phyloP scores from a whole-genome alignment of 2,113 vertebrate genomes.

The Murina feae region DNA sequence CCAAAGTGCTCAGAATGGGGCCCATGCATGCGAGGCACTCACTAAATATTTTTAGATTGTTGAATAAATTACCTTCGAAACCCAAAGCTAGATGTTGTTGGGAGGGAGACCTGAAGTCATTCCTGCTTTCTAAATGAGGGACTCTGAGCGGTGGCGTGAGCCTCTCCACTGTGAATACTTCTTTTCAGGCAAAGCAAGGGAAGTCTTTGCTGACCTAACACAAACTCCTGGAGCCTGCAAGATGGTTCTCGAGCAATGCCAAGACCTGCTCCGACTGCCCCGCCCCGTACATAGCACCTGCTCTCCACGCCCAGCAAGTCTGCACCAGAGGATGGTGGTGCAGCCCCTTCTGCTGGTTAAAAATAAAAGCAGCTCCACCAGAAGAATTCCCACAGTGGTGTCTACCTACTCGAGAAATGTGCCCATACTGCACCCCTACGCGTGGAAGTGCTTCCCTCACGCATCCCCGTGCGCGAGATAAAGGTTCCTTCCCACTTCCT shows the following conservation, averaged over 20 bases:
- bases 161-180: neutral
- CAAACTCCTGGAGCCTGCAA: neutral
- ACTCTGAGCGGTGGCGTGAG: neutral
- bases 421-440: neutral
- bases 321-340: neutral
- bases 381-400: neutral
- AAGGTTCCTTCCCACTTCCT: neutral
- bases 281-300: neutral
- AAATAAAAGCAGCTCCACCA: neutral
- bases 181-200: neutral
- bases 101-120: neutral
- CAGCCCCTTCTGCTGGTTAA: neutral
- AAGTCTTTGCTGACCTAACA: neutral
- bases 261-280: neutral
- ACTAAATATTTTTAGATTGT: neutral
- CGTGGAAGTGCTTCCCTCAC: neutral
- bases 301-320: neutral
- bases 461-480: fast-evolving
- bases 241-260: neutral
- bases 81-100: neutral
- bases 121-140: neutral
- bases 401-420: neutral
- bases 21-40: neutral
- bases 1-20: neutral
- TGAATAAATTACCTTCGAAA: neutral